Percentiles rank a stretch among this genome's conserved stretches.
These are phyloP conservation scores for Sialis lutaria DNA, from an alignment of 2,888 invertebrate genomes.

Conservation along the genomic window DNA sequence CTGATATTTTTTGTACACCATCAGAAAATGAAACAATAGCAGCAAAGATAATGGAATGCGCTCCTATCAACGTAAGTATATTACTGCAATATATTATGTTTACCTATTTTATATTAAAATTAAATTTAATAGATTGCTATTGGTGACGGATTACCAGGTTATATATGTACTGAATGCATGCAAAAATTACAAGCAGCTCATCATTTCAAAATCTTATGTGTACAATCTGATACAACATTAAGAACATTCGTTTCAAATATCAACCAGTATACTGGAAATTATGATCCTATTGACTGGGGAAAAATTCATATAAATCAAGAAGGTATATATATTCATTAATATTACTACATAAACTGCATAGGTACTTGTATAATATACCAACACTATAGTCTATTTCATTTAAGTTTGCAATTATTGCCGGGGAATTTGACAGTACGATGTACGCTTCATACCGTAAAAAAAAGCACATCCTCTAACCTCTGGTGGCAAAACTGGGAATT, in stretches of 20 bases:
- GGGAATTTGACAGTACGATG: too few relatives aligned
- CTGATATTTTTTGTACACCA: neutral
- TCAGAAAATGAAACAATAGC: neutral
- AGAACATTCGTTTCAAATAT: neutral
- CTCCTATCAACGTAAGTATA: slow-evolving; percentile 1
- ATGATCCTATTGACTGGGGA: neutral
- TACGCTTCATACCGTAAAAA: too few relatives aligned
- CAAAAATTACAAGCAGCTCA: slow-evolving; percentile 3
- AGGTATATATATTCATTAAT: neutral
- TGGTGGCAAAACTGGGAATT: too few relatives aligned
- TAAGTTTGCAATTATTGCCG: too few relatives aligned
- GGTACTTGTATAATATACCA: too few relatives aligned
- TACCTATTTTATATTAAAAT: neutral
- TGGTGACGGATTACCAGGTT: slow-evolving; percentile 2
- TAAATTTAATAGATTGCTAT: neutral
- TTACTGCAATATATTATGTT: neutral
- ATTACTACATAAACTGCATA: neutral
- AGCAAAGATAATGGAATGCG: slow-evolving; percentile 3
- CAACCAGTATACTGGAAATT: neutral
- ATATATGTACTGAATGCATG: slow-evolving; percentile 3
- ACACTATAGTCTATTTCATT: too few relatives aligned
- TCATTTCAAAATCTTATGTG: slow-evolving; percentile 2
- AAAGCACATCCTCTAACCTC: too few relatives aligned
- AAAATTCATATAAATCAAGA: slow-evolving; percentile 1
- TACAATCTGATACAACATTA: slow-evolving; percentile 2